A percentile compares a stretch with the other conserved stretches of the same genome.
phyloP scores from a whole-genome alignment of 1,140 invertebrate species.

The Penaeus chinensis region DNA sequence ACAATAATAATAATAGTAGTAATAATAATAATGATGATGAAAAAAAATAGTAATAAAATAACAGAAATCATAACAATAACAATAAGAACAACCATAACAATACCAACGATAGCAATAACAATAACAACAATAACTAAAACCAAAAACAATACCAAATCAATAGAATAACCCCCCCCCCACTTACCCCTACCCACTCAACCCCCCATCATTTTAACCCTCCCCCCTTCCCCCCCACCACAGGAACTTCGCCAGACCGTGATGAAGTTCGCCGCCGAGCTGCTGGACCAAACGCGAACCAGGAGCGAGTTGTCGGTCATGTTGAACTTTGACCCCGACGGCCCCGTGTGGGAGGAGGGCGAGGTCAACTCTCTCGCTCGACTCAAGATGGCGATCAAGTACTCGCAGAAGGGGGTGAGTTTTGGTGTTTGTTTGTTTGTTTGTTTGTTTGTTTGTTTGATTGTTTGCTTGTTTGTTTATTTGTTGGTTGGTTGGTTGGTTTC shows the following conservation, averaged over 20 bases:
- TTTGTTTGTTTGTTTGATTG: not conserved
- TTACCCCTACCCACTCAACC: not conserved
- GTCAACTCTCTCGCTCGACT: conserved; percentile 86
- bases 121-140: no score
- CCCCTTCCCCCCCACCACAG: conserved; percentile 68
- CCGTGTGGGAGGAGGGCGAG: conserved; percentile 83
- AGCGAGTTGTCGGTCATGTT: conserved; percentile 90
- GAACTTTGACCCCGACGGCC: conserved; percentile 81
- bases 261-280: conserved; percentile 83
- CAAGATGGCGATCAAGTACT: conserved; percentile 94
- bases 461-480: not conserved
- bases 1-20: no score
- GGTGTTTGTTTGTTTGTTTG: not conserved
- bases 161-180: no score
- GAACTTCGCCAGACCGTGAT: conserved; percentile 84
- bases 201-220: not conserved
- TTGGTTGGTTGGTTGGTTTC: not conserved
- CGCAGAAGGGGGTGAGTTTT: conserved; percentile 86
- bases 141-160: no score
- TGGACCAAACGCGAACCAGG: conserved; percentile 90
- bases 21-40: no score
- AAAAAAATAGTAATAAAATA: no score
- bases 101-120: no score
- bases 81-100: no score
- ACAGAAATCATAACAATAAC: no score